phyloP scores from a whole-genome alignment of 2,888 invertebrate species.

The Netelia virgata region DNA sequence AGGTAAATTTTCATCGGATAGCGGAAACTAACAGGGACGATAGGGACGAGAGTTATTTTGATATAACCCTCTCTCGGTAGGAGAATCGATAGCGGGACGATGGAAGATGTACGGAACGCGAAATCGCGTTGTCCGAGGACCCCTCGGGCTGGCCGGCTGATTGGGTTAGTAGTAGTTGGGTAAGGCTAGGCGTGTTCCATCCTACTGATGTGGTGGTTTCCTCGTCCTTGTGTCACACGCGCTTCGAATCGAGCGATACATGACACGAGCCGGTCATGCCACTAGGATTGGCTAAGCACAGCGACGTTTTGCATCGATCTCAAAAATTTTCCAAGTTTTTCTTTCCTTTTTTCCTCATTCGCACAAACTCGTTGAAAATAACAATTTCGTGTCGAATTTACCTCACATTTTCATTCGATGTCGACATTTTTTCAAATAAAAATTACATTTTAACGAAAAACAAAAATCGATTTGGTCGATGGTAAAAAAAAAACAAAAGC shows the following conservation, averaged over 20 bases:
- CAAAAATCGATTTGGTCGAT: too few species aligned
- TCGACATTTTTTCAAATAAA: too few species aligned
- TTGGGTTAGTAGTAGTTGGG: slow-evolving; percentile 71
- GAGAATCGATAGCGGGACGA: slow-evolving; percentile 58
- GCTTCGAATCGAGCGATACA: slow-evolving; percentile 57
- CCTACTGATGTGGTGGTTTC: slow-evolving; percentile 4
- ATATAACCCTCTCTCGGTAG: slow-evolving; percentile 34
- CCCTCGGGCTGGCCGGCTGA: slow-evolving; percentile 64
- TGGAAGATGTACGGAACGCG: slow-evolving; percentile 45
- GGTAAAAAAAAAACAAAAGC: too few species aligned
- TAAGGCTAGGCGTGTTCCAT: slow-evolving; percentile 63
- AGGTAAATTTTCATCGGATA: slow-evolving; percentile 44
- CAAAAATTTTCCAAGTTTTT: background rate
- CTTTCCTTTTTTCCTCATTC: too few species aligned
- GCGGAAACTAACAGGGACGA: slow-evolving; percentile 26
- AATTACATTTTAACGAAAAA: too few species aligned
- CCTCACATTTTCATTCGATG: too few species aligned
- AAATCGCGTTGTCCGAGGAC: slow-evolving; percentile 69
- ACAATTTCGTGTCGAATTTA: too few species aligned
- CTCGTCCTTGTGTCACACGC: slow-evolving; percentile 45
- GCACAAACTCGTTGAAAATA: too few species aligned
- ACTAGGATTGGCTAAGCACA: background rate
- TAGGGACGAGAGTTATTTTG: slow-evolving; percentile 39
- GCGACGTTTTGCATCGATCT: slow-evolving; percentile 54
- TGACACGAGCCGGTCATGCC: slow-evolving; percentile 13